Conservation (phyloP, 2,797 vertebrate species). For the Percopsis omiscomaycus region DNA sequence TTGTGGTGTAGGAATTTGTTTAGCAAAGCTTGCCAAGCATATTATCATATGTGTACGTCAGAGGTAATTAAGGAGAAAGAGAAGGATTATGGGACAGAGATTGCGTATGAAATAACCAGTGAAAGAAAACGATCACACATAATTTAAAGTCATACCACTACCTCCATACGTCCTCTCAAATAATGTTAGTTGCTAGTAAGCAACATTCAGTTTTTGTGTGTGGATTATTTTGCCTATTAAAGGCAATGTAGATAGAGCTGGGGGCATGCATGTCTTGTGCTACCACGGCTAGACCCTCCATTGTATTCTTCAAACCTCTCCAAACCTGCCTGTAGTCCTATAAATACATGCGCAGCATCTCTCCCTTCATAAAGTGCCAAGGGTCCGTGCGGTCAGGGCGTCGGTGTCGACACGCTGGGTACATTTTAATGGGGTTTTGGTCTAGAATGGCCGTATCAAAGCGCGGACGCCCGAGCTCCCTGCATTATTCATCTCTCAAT, state of each 20-base stretch:
- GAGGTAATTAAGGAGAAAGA: not conserved
- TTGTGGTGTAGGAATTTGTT: not conserved
- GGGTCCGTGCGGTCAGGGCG: conserved; percentile 27
- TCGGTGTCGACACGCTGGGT: conserved; percentile 40
- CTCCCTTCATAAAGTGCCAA: conserved; percentile 23
- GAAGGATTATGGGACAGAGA: not conserved
- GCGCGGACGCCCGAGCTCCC: conserved; percentile 39
- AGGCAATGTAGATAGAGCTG: too few species aligned
- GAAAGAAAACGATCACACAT: not conserved
- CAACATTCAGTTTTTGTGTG: too few species aligned
- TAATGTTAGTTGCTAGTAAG: too few species aligned
- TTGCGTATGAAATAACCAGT: not conserved
- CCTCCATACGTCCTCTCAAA: too few species aligned
- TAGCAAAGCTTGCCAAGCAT: not conserved
- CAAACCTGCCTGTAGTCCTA: conserved; percentile 5
- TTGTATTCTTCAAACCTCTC: not conserved
- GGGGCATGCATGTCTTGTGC: not conserved
- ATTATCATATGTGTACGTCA: conserved; percentile 6
- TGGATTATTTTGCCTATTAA: too few species aligned
- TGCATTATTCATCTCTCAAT: conserved; percentile 55
- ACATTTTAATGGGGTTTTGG: conserved; percentile 51
- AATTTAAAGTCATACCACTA: too few species aligned
- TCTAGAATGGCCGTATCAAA: conserved; percentile 51
- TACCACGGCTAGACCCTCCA: not conserved
- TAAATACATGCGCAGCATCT: conserved; percentile 17